Evolutionary conservation across 2,888 invertebrate genomes (phyloP), one percentile per base, ranked within the genome.

Genomic region (Brenthis daphne): DNA sequence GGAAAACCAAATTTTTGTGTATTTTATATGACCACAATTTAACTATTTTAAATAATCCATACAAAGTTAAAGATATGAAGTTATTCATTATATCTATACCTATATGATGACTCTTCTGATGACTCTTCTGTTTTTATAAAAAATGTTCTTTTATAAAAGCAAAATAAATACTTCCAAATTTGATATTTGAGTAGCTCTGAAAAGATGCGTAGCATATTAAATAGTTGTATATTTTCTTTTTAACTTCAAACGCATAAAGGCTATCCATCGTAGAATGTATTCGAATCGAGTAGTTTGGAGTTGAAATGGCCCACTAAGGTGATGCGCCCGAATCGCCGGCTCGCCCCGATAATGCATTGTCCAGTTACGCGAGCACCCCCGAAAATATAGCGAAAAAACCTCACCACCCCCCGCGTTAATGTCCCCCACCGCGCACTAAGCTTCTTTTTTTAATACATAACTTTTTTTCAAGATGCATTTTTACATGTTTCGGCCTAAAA

Each of bases 391-490:
- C 89, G 91, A 92, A 91, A 92, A 92, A 92, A 89, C 86, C 88
- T 80, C 86, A 77, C 90, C 88, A 85, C 91, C 91, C 84, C 90
- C 90, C 89, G 85, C 87, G 86, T 88, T 90, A 90, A 89, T 89
- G 88, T 85, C 89, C 89, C 89, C 92, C 85, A 84, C 89, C 87
- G 88, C 90, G 90, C 88, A 91, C 92, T 90, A 90, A 90, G 87
- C 87, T 90, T 92, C 92, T 92, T 92, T 92, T 92, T 92, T 92
- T 89, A 92, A 92, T 92, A 92, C 92, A 92, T 92, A 92, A 92
- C 92, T 92, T 92, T 92, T 92, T 92, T 92, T 91, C 91, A 92
- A 92, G 92, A 92, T 92, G 92, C 92, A 92, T 92, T 92, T 92
- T 92, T 92, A 92, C 92, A 92, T 90, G 92, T 92, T 92, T 91